These are phyloP conservation scores for Subanguina moxae DNA, from an alignment of 1,140 invertebrate species.

Conservation along the genomic window DNA sequence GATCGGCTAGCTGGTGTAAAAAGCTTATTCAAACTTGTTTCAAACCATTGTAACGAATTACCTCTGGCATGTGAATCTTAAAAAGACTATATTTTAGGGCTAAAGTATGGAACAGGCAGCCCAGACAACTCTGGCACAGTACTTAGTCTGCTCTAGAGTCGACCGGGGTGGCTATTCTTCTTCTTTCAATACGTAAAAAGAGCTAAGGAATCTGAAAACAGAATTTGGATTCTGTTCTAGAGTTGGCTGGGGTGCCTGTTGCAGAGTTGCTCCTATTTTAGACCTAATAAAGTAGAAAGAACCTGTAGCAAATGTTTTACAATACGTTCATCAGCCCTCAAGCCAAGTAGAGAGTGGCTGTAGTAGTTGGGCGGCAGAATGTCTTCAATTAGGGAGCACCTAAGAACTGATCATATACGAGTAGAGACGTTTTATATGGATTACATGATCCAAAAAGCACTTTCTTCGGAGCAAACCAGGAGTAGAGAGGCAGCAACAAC, in stretches of 20 bases:
- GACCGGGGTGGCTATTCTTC: too few relatives aligned
- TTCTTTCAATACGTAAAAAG: too few relatives aligned
- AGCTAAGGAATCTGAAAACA: neutral
- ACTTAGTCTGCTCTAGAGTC: too few relatives aligned
- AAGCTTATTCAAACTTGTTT: too few relatives aligned
- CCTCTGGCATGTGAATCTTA: constrained; percentile 76
- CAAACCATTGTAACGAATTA: too few relatives aligned
- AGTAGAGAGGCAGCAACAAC: constrained; percentile 75
- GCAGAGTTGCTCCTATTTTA: neutral
- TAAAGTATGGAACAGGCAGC: too few relatives aligned
- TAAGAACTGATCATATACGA: too few relatives aligned
- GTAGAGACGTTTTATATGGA: too few relatives aligned
- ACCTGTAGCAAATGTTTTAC: constrained; percentile 75
- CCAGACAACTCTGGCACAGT: too few relatives aligned
- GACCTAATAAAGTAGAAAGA: neutral
- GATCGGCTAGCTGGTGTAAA: too few relatives aligned
- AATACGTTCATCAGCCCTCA: constrained; percentile 83
- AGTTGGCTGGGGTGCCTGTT: neutral
- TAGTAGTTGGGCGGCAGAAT: constrained; percentile 94
- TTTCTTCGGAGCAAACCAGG: constrained; percentile 93
- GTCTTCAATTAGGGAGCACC: constrained; percentile 94
- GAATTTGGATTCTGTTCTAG: too few relatives aligned
- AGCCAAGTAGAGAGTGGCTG: constrained; percentile 82
- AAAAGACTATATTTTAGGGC: too few relatives aligned
- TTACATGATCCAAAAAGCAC: constrained; percentile 93